Base-by-base conservation (phyloP, 2,113 vertebrate genomes). In the Hucho hucho region DNA sequence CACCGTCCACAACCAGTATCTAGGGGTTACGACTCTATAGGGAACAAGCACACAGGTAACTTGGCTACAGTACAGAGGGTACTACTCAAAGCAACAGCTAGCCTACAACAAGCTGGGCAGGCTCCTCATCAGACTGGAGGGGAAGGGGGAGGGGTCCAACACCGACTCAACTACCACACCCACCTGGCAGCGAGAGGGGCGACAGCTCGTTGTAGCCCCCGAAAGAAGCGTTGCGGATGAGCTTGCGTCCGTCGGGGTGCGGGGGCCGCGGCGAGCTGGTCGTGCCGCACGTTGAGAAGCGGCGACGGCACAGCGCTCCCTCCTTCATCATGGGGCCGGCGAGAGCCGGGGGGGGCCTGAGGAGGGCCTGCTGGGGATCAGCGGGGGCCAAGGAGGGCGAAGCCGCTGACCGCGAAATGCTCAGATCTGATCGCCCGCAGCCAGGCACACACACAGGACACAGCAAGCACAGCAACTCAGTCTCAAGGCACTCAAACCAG, bases 161-260 rank as follows among this genome's bases (percentile, higher is more conserved):
- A 25, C 59, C 22, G 9, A 2, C 26, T n/a, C 58, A n/a, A 14
- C 12, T 14, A 59, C 18, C 5, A 20, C 75, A 96, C 96, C 92
- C 95, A 99, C 97, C 97, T 98, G 95, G 91, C 86, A 96, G 84
- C 0, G 87, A 89, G 64, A 94, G 87, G 88, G 96, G 95, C 74
- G 95, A 91, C 85, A 99, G 94, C 87, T 98, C 96, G 29, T 97
- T 96, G 93, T 97, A 99, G 81, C 97, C 97, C 77, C 97, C 97
- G 75, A 99, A 99, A 0, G 97, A 99, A 90, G 97, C 97, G 82
- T 99, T 99, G 91, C 97, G 95, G 92, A 96, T 90, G 88, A 99
- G 97, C 89, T 96, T 98, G 88, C 95, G 95, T 92, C 95, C 95
- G 78, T 96, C 95, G 32, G 93, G 92, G 88, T 95, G 94, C 25